Base-by-base conservation (phyloP, 2,113 vertebrate genomes). In the Acrocephalus arundinaceus region DNA sequence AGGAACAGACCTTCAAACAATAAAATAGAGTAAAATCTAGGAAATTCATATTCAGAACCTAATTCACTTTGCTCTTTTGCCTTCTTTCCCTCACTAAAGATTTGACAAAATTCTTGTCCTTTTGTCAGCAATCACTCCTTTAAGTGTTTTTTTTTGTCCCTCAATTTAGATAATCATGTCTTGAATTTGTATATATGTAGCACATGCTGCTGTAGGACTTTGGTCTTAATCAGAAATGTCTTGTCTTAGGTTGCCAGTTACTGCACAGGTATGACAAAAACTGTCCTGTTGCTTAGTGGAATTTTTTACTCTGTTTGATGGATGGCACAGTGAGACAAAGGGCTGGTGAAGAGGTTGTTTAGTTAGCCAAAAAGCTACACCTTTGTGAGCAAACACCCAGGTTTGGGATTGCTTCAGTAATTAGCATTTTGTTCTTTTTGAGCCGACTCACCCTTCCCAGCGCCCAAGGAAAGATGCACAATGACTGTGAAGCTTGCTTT, bases 71-170 rank as follows among this genome's bases (percentile, higher is more conserved):
- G 20, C 3, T 16, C 15, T n/a, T 1, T 41, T 61, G 4, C n/a
- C 33, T 87, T 18, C 10, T 65, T 84, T 72, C 15, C 6, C 7
- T 57, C 0, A 0, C 31, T 87, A n/a, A 84, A 39, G 3, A 45
- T 43, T 71, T 62, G n/a, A 22, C 15, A 65, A 68, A 68, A 55
- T 45, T 89, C 24, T n/a, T 87, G 15, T 37, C 85, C 13, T 74
- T 45, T 54, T 63, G 16, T 80, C 5, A 37, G 25, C 10, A 35
- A 0, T 62, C 52, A 15, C 18, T 19, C 75, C 25, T 55, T 75
- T 12, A 24, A 4, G 30, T 46, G 23, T 18, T 83, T 77, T 41
- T 83, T 77, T 41, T 57, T 23, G 14, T 77, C 63, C n/a, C 48
- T 70, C 11, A 12, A 66, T 13, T 62, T 77, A 37, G 48, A 62